Conservation (phyloP, 64 coral and sea anemone genomes). For the Dendrophyllia cribrosa region DNA sequence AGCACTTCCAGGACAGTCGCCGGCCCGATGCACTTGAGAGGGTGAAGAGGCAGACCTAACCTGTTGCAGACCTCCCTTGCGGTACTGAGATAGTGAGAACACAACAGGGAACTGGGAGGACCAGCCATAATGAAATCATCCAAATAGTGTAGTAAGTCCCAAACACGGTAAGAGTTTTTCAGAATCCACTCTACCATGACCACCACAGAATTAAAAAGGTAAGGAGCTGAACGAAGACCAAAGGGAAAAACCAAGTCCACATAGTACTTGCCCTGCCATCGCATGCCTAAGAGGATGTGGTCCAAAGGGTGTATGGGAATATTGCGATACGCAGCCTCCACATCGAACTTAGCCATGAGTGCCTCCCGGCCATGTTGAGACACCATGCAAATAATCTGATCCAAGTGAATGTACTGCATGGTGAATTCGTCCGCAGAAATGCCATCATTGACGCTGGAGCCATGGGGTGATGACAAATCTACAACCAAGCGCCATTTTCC, state of each 20-base stretch:
- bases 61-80: neutral
- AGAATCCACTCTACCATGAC: conserved; percentile 9
- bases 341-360: conserved; percentile 45
- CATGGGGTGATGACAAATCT: conserved; percentile 34
- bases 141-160: neutral
- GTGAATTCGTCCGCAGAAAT: neutral
- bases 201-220: conserved; percentile 11
- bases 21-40: neutral
- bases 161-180: neutral
- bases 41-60: neutral
- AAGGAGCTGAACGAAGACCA: conserved; percentile 6
- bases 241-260: conserved; percentile 44
- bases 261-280: conserved; percentile 2
- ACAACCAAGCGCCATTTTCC: conserved; percentile 62
- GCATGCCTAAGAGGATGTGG: neutral
- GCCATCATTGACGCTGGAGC: conserved; percentile 38
- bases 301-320: conserved; percentile 16
- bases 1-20: neutral
- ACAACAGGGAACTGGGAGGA: neutral
- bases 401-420: neutral
- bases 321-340: neutral
- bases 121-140: conserved; percentile 26
- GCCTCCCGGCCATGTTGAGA: neutral
- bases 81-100: neutral
- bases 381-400: neutral